Evolutionary conservation across 2,888 invertebrate species (phyloP).

Genomic region (Erebia ligea): DNA sequence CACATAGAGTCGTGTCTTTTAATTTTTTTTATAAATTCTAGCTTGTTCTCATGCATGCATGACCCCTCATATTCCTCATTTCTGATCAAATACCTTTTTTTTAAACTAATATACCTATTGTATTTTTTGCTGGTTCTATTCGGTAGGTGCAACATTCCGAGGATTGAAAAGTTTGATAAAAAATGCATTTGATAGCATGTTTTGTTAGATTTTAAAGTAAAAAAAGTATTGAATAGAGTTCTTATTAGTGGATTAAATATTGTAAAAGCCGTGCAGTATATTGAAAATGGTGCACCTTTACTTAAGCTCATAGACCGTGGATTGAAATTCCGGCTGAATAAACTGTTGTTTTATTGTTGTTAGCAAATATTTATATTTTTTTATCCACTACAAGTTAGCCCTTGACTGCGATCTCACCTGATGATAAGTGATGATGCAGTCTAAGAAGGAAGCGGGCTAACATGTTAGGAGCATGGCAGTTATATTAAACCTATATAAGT

Average conservation of each 20-base stretch:
- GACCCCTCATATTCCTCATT: too few species aligned
- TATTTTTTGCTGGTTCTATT: not conserved
- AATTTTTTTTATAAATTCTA: too few species aligned
- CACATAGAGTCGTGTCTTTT: too few species aligned
- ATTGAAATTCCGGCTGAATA: not conserved
- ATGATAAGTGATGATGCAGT: too few species aligned
- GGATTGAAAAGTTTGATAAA: not conserved
- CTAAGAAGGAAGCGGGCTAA: too few species aligned
- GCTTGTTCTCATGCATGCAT: not conserved
- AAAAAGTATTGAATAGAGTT: not conserved
- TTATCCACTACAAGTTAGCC: too few species aligned
- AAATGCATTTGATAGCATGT: not conserved
- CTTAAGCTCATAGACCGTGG: not conserved
- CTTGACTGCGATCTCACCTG: too few species aligned
- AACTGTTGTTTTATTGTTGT: not conserved
- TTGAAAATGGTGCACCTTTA: too few species aligned
- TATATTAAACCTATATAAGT: too few species aligned
- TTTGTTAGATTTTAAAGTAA: not conserved
- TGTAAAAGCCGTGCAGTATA: not conserved
- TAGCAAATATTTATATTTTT: too few species aligned
- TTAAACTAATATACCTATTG: not conserved
- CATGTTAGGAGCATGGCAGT: too few species aligned
- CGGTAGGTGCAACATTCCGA: constrained; percentile 1
- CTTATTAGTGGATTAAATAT: not conserved
- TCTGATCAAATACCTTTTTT: not conserved